A percentile compares a stretch with the other conserved stretches of the same genome.
Evolutionary conservation across 2,888 invertebrate genomes (phyloP).

Genomic region (Zygaena filipendulae): DNA sequence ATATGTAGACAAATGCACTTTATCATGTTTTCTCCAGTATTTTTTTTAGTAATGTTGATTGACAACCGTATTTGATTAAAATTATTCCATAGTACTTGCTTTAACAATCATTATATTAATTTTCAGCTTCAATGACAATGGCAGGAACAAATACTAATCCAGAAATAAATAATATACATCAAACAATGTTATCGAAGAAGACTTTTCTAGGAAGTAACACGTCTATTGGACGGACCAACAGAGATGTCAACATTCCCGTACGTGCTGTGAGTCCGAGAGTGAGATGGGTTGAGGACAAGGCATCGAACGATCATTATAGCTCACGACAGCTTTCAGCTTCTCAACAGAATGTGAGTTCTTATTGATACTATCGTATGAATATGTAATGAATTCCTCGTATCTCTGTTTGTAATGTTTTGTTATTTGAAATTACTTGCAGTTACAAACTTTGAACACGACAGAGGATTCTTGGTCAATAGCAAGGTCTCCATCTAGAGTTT

Average conservation of each 20-base stretch:
- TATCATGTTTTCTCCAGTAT: slow-evolving; percentile 40
- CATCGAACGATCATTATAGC: slow-evolving; percentile 41
- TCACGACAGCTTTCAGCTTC: slow-evolving; percentile 51
- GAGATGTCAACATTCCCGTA: slow-evolving; percentile 60
- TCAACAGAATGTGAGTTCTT: slow-evolving; percentile 54
- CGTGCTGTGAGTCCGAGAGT: slow-evolving; percentile 63
- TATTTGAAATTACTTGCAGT: slow-evolving; percentile 34
- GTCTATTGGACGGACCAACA: slow-evolving; percentile 52
- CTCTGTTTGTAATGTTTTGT: neutral
- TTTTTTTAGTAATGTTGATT: neutral
- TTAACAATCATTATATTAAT: slow-evolving; percentile 13
- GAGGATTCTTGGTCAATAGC: slow-evolving; percentile 51
- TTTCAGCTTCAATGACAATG: slow-evolving; percentile 79
- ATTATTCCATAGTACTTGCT: neutral
- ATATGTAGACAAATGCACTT: no score
- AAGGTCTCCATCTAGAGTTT: slow-evolving; percentile 51
- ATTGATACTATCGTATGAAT: neutral
- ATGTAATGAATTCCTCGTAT: neutral
- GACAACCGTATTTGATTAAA: neutral
- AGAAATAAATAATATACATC: slow-evolving; percentile 49
- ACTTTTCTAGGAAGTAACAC: slow-evolving; percentile 63
- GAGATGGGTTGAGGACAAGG: slow-evolving; percentile 59
- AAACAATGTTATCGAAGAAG: slow-evolving; percentile 58
- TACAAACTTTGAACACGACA: slow-evolving; percentile 30
- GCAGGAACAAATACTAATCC: slow-evolving; percentile 61